Evolutionary conservation across 2,888 invertebrate species (phyloP), one percentile per base, ranked within the genome.

Genomic region (Catocala nupta): DNA sequence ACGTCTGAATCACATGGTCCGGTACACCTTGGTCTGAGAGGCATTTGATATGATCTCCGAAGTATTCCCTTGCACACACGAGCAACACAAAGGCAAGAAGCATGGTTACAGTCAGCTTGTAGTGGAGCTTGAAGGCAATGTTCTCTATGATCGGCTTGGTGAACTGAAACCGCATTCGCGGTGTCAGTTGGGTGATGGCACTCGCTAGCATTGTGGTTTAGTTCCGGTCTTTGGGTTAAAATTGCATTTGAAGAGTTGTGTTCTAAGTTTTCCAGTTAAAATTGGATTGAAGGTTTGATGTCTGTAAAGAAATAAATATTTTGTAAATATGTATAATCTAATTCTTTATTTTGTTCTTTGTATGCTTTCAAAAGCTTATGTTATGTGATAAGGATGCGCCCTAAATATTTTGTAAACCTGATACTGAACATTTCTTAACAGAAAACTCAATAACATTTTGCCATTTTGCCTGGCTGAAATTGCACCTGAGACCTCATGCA

Each of bases 21-120:
- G 95, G 94, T 10, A 96, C 95, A 0, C 95, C 95, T 75, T 96
- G 96, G 47, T 96, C 95, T 0, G 95, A 93, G 53, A 98, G 96
- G 84, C 99, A 99, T 92, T 96, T 97, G 83, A 99, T 99, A 71
- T 99, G 98, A 82, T 99, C 98, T n/a, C 99, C 99, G 83, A 99
- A 97, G 90, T 98, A 98, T 90, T 99, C 98, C 66, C 98, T 95
- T 0, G 95, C 88, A 71, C 93, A 94, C 33, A 99, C 98, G 81
- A 99, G 93, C 78, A 99, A 94, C 43, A 97, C 97, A 78, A 96
- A 96, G 3, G 96, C 96, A 59, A 99, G 92, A 42, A 99, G 95
- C 62, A 97, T 89, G 8, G 96, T 93, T 72, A 98, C 97, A 0
- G 98, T 98, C 50, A 96, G 95, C 82, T 97, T 96, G 90, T 98